Evolutionary conservation across 1,140 invertebrate species (phyloP).

Genomic region (Nephotettix cincticeps): DNA sequence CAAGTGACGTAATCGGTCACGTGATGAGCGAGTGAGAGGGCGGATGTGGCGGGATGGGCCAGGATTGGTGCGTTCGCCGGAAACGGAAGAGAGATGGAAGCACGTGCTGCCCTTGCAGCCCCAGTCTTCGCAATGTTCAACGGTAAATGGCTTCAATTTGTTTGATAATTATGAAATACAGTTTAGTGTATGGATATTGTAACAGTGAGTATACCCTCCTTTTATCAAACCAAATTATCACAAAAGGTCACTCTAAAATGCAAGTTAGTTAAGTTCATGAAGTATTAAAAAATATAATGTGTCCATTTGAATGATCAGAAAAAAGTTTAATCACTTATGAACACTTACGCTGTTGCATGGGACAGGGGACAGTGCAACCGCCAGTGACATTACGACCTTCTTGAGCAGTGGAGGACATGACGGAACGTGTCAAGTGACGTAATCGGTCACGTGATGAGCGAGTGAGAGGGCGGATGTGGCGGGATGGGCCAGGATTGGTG

Average conservation of each 20-base stretch:
- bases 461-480: neutral
- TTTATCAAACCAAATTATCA: too few relatives aligned
- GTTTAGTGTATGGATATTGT: too few relatives aligned
- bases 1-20: too few relatives aligned
- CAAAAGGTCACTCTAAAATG: neutral
- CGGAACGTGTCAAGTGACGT: too few relatives aligned
- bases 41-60: slow-evolving; percentile 55
- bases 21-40: neutral
- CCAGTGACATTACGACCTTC: too few relatives aligned
- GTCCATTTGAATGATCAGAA: neutral
- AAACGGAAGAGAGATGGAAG: slow-evolving; percentile 61
- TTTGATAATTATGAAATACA: too few relatives aligned
- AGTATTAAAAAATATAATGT: neutral
- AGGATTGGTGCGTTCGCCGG: slow-evolving; percentile 69
- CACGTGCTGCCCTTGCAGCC: slow-evolving; percentile 53
- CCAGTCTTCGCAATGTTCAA: slow-evolving; percentile 51
- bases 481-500: slow-evolving; percentile 72
- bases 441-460: neutral
- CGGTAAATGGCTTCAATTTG: slow-evolving; percentile 37
- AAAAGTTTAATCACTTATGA: neutral
- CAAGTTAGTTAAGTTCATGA: neutral
- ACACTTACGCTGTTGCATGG: too few relatives aligned
- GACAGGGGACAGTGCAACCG: too few relatives aligned
- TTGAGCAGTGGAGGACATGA: too few relatives aligned
- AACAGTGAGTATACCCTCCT: too few relatives aligned